Percentiles rank a stretch among this genome's conserved stretches.
Evolutionary conservation across 2,797 vertebrate genomes (phyloP).

Genomic region (Xenentodon cancila): DNA sequence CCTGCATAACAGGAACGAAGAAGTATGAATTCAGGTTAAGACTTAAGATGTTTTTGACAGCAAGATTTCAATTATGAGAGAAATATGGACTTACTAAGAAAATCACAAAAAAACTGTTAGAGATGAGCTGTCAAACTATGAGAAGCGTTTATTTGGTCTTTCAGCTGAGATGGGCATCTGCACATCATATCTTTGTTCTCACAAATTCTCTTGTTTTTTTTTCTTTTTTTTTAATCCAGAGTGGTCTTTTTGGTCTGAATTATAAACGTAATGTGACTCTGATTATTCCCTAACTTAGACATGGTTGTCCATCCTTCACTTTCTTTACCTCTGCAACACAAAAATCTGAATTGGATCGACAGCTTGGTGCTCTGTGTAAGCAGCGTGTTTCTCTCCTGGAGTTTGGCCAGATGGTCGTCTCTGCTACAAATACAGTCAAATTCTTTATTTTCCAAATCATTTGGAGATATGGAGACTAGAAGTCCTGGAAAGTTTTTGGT

Average conservation of each 20-base stretch:
- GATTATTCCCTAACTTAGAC: too few relatives aligned
- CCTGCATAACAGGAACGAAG: too few relatives aligned
- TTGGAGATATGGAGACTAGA: neutral
- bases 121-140: too few relatives aligned
- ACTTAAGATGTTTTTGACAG: too few relatives aligned
- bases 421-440: constrained; percentile 2
- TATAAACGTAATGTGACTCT: neutral
- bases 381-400: too few relatives aligned
- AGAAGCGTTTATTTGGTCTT: too few relatives aligned
- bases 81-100: too few relatives aligned
- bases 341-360: too few relatives aligned
- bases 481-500: constrained; percentile 11
- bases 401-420: constrained; percentile 11
- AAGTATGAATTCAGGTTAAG: too few relatives aligned
- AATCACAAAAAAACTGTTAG: too few relatives aligned
- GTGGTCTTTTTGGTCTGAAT: neutral
- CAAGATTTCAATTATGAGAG: too few relatives aligned
- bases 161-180: neutral
- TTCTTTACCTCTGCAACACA: neutral
- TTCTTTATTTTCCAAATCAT: neutral
- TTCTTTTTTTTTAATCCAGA: neutral
- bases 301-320: constrained; percentile 3
- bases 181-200: constrained; percentile 15
- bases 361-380: too few relatives aligned
- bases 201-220: neutral